phyloP scores from a whole-genome alignment of 53 echinoderm and acorn worm genomes.

The Pentamera pediparva region DNA sequence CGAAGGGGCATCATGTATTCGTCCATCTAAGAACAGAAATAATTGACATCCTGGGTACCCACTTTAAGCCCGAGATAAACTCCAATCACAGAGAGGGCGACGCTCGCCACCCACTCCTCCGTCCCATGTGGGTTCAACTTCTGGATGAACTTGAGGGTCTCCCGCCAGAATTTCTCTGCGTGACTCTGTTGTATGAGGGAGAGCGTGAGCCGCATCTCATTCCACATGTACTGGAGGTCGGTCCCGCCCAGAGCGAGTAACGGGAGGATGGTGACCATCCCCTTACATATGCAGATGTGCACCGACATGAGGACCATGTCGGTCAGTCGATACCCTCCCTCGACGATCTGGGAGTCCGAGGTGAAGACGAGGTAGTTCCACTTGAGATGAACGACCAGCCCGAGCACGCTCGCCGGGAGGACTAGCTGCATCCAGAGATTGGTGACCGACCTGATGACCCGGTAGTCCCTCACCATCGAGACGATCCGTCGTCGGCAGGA shows the following conservation, averaged over 20 bases:
- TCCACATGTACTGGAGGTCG: slow-evolving; percentile 55
- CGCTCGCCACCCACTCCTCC: slow-evolving; percentile 27
- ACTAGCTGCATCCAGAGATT: slow-evolving; percentile 50
- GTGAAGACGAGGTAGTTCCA: slow-evolving; percentile 63
- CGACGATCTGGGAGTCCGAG: not conserved
- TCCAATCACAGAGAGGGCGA: slow-evolving; percentile 50
- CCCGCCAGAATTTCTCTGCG: slow-evolving; percentile 68
- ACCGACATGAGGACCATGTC: slow-evolving; percentile 43
- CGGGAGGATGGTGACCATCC: slow-evolving; percentile 56
- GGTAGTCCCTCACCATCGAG: slow-evolving; percentile 54
- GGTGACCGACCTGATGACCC: slow-evolving; percentile 32
- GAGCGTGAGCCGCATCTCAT: slow-evolving; percentile 55
- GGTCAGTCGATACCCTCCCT: not conserved
- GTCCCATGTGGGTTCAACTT: slow-evolving; percentile 43
- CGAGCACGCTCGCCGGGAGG: slow-evolving; percentile 53
- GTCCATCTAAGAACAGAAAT: slow-evolving; percentile 16
- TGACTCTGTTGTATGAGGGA: slow-evolving; percentile 42
- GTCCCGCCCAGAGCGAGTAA: slow-evolving; percentile 49
- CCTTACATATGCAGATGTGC: slow-evolving; percentile 62
- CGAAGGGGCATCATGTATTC: too few species aligned
- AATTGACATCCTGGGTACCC: slow-evolving; percentile 48
- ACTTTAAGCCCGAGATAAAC: slow-evolving; percentile 57
- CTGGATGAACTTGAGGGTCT: slow-evolving; percentile 34
- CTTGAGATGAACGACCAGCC: slow-evolving; percentile 63
- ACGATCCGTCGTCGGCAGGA: slow-evolving; percentile 58